These are phyloP conservation scores for Cavia porcellus DNA, from an alignment of 2,113 vertebrate species.

Conservation along the genomic window DNA sequence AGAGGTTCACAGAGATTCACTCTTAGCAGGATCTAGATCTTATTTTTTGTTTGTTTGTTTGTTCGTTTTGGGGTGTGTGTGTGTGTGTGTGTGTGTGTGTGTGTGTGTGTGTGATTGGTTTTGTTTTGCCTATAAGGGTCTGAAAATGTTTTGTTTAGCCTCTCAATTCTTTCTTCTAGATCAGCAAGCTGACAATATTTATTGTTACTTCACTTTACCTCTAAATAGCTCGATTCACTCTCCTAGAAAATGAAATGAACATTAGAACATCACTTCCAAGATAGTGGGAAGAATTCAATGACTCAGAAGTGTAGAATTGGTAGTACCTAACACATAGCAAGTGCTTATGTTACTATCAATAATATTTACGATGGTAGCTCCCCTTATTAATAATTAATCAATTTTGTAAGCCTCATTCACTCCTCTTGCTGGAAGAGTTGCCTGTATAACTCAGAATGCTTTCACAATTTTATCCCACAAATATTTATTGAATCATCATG, in stretches of 20 bases:
- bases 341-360: conserved; percentile 7
- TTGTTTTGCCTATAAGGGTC: background rate
- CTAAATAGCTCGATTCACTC: background rate
- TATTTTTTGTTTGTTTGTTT: background rate
- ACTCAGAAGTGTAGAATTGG: background rate
- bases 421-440: background rate
- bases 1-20: background rate
- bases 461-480: conserved; percentile 36
- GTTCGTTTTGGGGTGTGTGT: too few relatives aligned
- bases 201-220: background rate
- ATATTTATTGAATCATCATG: conserved; percentile 26
- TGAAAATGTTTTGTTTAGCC: background rate
- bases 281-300: background rate
- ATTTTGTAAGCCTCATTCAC: background rate
- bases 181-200: background rate
- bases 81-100: too few relatives aligned
- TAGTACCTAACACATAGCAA: background rate
- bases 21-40: background rate
- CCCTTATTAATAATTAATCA: background rate
- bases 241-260: background rate
- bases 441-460: background rate
- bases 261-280: background rate
- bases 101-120: too few relatives aligned
- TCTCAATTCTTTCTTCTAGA: background rate
- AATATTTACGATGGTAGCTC: background rate